Percentiles rank a stretch among this genome's conserved stretches.
These are phyloP conservation scores for Erpetoichthys calabaricus DNA, from an alignment of 2,797 vertebrate species.

Conservation along the genomic window DNA sequence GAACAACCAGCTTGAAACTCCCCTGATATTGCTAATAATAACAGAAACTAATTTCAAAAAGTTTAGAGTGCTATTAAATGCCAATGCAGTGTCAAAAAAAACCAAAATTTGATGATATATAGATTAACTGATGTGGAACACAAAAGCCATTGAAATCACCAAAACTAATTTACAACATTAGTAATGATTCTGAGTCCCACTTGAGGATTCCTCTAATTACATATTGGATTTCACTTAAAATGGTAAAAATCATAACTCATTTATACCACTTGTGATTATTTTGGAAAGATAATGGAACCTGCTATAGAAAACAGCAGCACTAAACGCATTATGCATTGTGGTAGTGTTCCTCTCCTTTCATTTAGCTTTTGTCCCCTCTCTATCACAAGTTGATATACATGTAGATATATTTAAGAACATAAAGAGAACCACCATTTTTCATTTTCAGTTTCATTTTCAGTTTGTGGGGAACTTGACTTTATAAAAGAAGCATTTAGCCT, in stretches of 20 bases:
- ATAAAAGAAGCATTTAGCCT: too few species aligned
- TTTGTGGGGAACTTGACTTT: too few species aligned
- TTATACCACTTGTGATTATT: not conserved
- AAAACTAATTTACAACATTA: slow-evolving; percentile 12
- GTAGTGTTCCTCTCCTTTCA: too few species aligned
- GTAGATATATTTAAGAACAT: too few species aligned
- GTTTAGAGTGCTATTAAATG: slow-evolving; percentile 7
- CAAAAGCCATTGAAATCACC: slow-evolving; percentile 8
- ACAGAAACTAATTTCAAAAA: slow-evolving; percentile 2
- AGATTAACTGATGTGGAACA: slow-evolving; percentile 7
- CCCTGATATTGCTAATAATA: not conserved
- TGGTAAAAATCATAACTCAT: slow-evolving; percentile 8
- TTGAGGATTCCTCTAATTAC: slow-evolving; percentile 10
- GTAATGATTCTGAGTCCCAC: slow-evolving; percentile 2
- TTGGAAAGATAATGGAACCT: too few species aligned
- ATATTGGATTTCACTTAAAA: slow-evolving; percentile 10
- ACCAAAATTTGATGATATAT: slow-evolving; percentile 1
- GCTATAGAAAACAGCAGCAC: too few species aligned
- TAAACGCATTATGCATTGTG: too few species aligned
- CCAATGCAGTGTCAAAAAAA: not conserved
- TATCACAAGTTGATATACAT: too few species aligned
- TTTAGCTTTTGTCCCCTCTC: too few species aligned
- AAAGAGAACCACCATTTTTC: too few species aligned
- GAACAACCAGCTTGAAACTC: too few species aligned
- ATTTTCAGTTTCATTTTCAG: too few species aligned